A percentile compares a stretch with the other conserved stretches of the same genome.
These are phyloP conservation scores for Pogonus chalceus DNA, from an alignment of 1,140 invertebrate genomes.

Conservation along the genomic window DNA sequence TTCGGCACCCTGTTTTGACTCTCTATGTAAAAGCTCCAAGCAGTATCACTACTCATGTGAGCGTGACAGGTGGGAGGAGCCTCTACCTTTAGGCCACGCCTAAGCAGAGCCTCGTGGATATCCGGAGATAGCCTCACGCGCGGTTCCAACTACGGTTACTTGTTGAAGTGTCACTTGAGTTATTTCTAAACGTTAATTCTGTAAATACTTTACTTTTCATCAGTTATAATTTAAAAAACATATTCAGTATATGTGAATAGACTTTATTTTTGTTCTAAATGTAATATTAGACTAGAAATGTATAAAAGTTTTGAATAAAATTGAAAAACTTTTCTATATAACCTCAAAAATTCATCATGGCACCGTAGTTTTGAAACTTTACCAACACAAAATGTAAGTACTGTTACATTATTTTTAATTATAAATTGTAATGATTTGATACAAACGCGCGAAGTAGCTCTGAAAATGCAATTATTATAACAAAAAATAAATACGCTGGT, in stretches of 20 bases:
- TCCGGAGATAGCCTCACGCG: constrained; percentile 14
- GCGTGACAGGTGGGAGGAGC: constrained; percentile 34
- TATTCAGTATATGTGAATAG: no score
- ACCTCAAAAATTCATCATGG: neutral
- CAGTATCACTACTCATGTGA: constrained; percentile 32
- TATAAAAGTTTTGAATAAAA: no score
- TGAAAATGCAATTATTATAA: neutral
- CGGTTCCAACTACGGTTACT: neutral
- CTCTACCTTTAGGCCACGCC: constrained; percentile 18
- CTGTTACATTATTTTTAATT: no score
- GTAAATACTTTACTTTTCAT: no score
- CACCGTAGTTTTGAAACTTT: neutral
- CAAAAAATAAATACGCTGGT: no score
- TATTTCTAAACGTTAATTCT: no score
- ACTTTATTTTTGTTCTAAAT: no score
- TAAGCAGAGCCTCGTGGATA: constrained; percentile 3
- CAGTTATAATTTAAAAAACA: no score
- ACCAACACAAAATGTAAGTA: no score
- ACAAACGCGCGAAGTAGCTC: neutral
- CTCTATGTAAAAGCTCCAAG: constrained; percentile 5
- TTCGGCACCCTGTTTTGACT: neutral
- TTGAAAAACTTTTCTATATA: no score
- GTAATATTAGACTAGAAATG: no score
- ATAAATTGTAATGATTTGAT: no score
- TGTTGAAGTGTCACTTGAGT: neutral